Evolutionary conservation across 2,888 invertebrate species (phyloP).

Genomic region (Catocala nupta): DNA sequence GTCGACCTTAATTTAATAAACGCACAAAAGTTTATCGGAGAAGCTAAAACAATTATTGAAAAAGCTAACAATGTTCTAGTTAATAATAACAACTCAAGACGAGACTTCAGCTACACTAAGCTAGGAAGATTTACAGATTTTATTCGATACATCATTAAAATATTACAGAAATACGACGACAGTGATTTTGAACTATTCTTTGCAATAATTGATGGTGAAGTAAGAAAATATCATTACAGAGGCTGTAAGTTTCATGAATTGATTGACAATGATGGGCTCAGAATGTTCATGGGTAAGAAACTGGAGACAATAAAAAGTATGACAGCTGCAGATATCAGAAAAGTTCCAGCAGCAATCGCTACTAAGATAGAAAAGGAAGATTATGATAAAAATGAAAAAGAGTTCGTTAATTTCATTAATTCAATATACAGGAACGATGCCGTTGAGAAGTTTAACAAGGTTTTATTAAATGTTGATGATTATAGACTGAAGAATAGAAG

Average conservation of each 20-base stretch:
- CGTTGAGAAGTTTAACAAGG: slow-evolving; percentile 40
- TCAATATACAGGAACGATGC: slow-evolving; percentile 56
- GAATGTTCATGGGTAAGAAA: slow-evolving; percentile 48
- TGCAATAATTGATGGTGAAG: slow-evolving; percentile 53
- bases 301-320: slow-evolving; percentile 46
- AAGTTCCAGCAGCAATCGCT: slow-evolving; percentile 37
- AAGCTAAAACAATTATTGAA: slow-evolving; percentile 39
- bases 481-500: slow-evolving; percentile 34
- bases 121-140: slow-evolving; percentile 60
- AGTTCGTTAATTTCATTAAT: slow-evolving; percentile 54
- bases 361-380: slow-evolving; percentile 35
- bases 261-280: slow-evolving; percentile 43
- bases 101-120: neutral
- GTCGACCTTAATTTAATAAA: too few relatives aligned
- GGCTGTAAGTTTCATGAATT: slow-evolving; percentile 61
- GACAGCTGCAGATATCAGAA: slow-evolving; percentile 44
- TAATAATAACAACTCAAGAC: slow-evolving; percentile 11
- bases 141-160: slow-evolving; percentile 46
- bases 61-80: slow-evolving; percentile 55
- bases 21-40: too few relatives aligned
- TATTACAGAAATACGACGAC: slow-evolving; percentile 57
- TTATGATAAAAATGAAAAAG: slow-evolving; percentile 26
- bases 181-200: slow-evolving; percentile 58
- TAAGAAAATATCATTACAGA: slow-evolving; percentile 57
- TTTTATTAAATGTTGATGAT: slow-evolving; percentile 53